phyloP scores from a whole-genome alignment of 2,113 vertebrate species.

The Cyphomyrus plagiostoma region DNA sequence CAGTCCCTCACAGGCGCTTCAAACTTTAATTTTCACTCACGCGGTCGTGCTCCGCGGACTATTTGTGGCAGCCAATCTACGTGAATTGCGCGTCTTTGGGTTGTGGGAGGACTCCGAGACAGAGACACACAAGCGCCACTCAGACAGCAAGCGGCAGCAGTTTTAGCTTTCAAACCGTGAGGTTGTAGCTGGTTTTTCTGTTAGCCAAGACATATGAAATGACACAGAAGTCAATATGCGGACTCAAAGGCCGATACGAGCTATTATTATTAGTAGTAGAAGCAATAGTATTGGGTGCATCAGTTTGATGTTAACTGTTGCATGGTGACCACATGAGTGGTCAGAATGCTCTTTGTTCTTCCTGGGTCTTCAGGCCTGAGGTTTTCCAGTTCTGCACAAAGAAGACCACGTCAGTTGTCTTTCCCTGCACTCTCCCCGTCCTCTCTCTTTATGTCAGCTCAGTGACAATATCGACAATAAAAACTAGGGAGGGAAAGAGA shows the following conservation, averaged over 20 bases:
- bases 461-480: not conserved
- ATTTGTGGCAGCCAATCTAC: not conserved
- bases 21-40: not conserved
- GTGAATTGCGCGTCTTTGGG: not conserved
- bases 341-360: not conserved
- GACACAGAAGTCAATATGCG: not conserved
- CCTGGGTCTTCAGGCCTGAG: not conserved
- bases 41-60: not conserved
- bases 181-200: not conserved
- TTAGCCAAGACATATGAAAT: not conserved
- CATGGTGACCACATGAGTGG: not conserved
- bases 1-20: not conserved
- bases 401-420: too few species aligned
- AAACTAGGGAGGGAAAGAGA: too few species aligned
- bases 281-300: not conserved
- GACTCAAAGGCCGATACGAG: not conserved
- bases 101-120: not conserved
- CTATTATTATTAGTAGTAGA: not conserved
- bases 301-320: not conserved
- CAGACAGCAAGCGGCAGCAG: not conserved
- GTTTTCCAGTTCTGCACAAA: not conserved
- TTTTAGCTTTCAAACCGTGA: not conserved
- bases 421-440: too few species aligned
- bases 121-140: not conserved
- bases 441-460: not conserved